phyloP scores from a whole-genome alignment of 1,140 invertebrate genomes.

The Drosophila miranda region DNA sequence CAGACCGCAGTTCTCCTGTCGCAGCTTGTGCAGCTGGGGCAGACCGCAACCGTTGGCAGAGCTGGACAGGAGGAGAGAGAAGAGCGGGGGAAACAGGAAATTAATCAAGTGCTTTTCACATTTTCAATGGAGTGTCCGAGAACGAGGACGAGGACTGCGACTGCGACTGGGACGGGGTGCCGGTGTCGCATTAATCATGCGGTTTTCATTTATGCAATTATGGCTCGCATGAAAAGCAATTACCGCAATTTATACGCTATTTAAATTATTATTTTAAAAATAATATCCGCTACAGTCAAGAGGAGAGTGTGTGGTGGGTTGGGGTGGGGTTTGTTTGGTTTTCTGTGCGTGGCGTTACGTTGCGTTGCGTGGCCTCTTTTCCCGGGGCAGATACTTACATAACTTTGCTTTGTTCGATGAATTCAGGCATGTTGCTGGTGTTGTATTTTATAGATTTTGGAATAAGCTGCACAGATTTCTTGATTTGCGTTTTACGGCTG shows the following conservation, averaged over 20 bases:
- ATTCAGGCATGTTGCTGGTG: slow-evolving; percentile 75
- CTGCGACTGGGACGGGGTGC: no score
- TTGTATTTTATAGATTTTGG: slow-evolving; percentile 45
- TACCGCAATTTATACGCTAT: no score
- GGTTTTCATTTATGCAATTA: no score
- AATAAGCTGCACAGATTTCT: slow-evolving; percentile 53
- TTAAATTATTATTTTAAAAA: neutral
- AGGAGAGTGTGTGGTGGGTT: neutral
- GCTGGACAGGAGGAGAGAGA: slow-evolving; percentile 15
- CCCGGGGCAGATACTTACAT: slow-evolving; percentile 67
- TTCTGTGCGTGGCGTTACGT: neutral
- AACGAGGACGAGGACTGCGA: no score
- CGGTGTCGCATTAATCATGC: no score
- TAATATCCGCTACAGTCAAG: neutral
- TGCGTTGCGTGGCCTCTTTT: no score
- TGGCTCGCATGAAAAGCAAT: no score
- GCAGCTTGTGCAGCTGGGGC: slow-evolving; percentile 66
- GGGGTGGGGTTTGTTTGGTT: neutral
- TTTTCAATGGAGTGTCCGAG: no score
- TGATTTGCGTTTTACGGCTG: slow-evolving; percentile 9
- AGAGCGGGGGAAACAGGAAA: neutral
- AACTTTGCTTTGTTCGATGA: slow-evolving; percentile 80
- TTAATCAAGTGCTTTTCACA: slow-evolving; percentile 3
- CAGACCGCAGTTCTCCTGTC: slow-evolving; percentile 74
- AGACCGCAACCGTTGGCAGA: slow-evolving; percentile 60